phyloP scores from a whole-genome alignment of 2,113 vertebrate species.

The Amphiprion ocellaris region DNA sequence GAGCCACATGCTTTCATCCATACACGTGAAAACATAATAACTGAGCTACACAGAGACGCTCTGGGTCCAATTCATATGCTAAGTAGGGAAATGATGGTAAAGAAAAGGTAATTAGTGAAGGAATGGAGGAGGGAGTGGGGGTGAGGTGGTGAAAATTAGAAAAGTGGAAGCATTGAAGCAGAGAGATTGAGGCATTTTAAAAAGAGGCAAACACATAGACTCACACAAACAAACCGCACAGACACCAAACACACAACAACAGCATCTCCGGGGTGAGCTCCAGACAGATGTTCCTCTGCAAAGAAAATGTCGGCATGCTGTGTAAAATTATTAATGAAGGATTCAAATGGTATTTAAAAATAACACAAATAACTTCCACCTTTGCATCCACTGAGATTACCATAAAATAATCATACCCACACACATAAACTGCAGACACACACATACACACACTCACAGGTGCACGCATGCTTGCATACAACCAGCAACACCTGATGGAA shows the following conservation, averaged over 20 bases:
- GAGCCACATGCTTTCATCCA: slow-evolving; percentile 30
- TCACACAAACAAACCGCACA: slow-evolving; percentile 1
- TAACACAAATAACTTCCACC: slow-evolving; percentile 20
- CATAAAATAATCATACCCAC: slow-evolving; percentile 27
- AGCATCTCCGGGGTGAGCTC: slow-evolving; percentile 45
- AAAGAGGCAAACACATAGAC: background rate
- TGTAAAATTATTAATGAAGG: slow-evolving; percentile 54
- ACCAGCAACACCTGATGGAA: slow-evolving; percentile 63
- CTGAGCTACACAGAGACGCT: slow-evolving; percentile 32
- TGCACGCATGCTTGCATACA: background rate
- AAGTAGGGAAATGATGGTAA: slow-evolving; percentile 64
- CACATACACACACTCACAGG: background rate
- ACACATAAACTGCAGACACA: background rate
- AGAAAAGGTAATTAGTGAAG: slow-evolving; percentile 66
- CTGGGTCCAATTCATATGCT: slow-evolving; percentile 64
- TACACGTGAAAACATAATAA: slow-evolving; percentile 54
- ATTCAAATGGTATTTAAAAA: slow-evolving; percentile 54
- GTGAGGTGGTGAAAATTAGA: slow-evolving; percentile 52
- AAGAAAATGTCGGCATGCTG: slow-evolving; percentile 44
- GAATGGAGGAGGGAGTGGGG: slow-evolving; percentile 36
- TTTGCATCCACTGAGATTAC: slow-evolving; percentile 32
- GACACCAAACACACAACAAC: slow-evolving; percentile 23
- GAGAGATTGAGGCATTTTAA: slow-evolving; percentile 49
- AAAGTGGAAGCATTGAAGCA: slow-evolving; percentile 56
- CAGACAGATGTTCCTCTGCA: slow-evolving; percentile 57